These are phyloP conservation scores for Pelagia noctiluca DNA, from an alignment of 30 jellyfish, hydroid and myxozoan species.

Conservation along the genomic window DNA sequence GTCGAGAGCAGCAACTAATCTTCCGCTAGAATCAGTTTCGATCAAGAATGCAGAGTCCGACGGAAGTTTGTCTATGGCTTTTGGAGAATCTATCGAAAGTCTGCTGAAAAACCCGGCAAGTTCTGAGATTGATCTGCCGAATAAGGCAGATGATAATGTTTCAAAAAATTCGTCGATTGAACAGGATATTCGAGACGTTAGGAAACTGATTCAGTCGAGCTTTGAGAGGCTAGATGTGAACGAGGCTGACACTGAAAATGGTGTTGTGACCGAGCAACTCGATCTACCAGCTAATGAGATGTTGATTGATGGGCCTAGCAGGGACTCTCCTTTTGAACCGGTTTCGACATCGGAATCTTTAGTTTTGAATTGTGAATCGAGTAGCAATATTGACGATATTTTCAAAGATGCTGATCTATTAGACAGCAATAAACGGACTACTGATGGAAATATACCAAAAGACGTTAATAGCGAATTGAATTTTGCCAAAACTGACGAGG, in stretches of 20 bases:
- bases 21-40: conserved; percentile 1
- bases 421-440: not conserved
- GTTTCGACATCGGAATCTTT: conserved; percentile 49
- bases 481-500: too few species aligned
- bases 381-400: too few species aligned
- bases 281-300: not conserved
- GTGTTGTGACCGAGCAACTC: not conserved
- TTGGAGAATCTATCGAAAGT: conserved; percentile 63
- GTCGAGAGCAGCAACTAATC: conserved; percentile 46
- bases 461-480: conserved; percentile 8
- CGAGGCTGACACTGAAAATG: not conserved
- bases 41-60: too few species aligned
- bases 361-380: too few species aligned
- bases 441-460: not conserved
- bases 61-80: too few species aligned
- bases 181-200: conserved; percentile 12
- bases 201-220: not conserved
- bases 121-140: conserved; percentile 8
- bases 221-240: not conserved
- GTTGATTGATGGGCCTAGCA: not conserved
- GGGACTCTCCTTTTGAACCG: conserved; percentile 57
- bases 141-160: not conserved
- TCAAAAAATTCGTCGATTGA: not conserved
- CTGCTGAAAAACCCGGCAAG: conserved; percentile 61
- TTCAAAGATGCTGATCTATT: not conserved